A percentile compares a stretch with the other conserved stretches of the same genome.
These are phyloP conservation scores for Neodiprion pinetum DNA, from an alignment of 1,140 invertebrate genomes.

Conservation along the genomic window DNA sequence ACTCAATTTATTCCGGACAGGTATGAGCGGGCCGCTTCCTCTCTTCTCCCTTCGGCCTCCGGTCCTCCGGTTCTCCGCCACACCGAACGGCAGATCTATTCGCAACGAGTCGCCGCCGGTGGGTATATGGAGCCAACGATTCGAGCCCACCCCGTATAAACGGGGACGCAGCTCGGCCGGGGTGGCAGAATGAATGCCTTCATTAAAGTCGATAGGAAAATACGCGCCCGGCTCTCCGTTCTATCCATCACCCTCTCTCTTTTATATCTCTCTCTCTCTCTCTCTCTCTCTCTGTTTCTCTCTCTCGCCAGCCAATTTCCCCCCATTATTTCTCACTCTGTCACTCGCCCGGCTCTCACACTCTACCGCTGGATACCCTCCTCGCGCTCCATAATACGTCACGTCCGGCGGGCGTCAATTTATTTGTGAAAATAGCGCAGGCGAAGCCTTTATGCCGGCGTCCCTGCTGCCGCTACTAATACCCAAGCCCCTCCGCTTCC, in stretches of 20 bases:
- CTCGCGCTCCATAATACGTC: not conserved
- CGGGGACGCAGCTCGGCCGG: not conserved
- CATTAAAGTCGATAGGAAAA: slow-evolving; percentile 7
- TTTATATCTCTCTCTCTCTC: not conserved
- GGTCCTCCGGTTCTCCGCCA: not conserved
- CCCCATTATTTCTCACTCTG: slow-evolving; percentile 7
- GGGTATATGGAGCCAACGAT: not conserved
- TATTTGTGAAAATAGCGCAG: not conserved
- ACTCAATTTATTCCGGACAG: not conserved
- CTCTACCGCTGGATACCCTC: not conserved
- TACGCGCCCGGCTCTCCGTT: not conserved
- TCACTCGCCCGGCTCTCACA: not conserved
- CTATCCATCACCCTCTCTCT: slow-evolving; percentile 4
- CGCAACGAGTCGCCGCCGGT: not conserved
- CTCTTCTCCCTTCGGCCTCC: not conserved
- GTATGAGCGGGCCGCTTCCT: not conserved
- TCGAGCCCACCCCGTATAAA: not conserved
- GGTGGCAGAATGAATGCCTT: not conserved
- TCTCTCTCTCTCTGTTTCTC: not conserved
- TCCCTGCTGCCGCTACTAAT: too few relatives aligned
- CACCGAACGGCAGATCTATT: not conserved
- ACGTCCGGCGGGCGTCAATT: slow-evolving; percentile 3
- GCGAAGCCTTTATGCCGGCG: not conserved
- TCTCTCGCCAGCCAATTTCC: not conserved
- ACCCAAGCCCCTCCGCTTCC: too few relatives aligned